Evolutionary conservation across 1,140 invertebrate species (phyloP), one percentile per base, ranked within the genome.

Genomic region (Drosophila mayri): DNA sequence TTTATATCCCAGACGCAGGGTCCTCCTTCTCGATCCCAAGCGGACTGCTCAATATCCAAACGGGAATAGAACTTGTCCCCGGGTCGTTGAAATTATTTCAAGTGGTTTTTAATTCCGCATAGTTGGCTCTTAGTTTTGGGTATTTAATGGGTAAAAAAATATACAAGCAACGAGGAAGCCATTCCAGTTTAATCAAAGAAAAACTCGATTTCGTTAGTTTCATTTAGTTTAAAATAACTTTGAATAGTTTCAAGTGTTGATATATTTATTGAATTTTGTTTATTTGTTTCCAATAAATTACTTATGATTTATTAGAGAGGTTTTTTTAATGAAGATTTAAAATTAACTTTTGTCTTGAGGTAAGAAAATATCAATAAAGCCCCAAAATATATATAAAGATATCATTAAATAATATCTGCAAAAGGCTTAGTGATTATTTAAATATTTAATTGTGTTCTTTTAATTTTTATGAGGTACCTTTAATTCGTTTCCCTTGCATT

Each of bases 71-170:
- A 30, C 50, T 41, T 20, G 44, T 64, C 58, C 58, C 41, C 77
- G 37, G 43, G 61, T 55, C 59, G 55, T 3, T 60, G 65, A 68
- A 81, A 81, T 67, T 60, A 81, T 82, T 59, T 77, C 41, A 59
- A 72, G 46, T 59, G 66, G n/a, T n/a, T 64, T 67, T 85, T 54
- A 68, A 84, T 84, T 85, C 81, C 81, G 81, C 81, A 85, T 85
- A 66, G 74, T 63, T 85, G 54, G 10, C 28, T 30, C 20, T 43
- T 38, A 60, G 30, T 72, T 61, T 28, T 44, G 28, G 52, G 20
- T 25, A 43, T 28, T 47, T 47, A 35, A 57, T 47, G 35, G 65
- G 43, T 72, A 14, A 59, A 40, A 40, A 47, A 9, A 57, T 47
- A 38, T 57, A 18, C 4, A 8, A 8, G 22, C 12, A 20, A 61